Base-by-base conservation (phyloP, 2,888 invertebrate species). In the Lasioglossum lativentre region DNA sequence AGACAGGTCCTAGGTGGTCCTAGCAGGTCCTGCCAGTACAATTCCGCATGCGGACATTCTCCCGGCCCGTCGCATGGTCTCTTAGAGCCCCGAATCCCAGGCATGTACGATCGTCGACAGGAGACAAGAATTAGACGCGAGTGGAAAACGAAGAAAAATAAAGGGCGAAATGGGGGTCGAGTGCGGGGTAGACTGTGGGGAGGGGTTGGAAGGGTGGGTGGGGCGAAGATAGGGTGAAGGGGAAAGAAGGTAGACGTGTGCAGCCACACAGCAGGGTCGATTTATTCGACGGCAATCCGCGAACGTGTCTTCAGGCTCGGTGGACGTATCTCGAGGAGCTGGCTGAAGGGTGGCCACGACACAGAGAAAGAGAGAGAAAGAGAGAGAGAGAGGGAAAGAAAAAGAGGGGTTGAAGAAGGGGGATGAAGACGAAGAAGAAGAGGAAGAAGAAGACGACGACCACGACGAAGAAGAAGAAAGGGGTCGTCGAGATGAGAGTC, bases 241-340 rank as follows among this genome's bases (percentile, higher is more conserved):
- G 34, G 59, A 59, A 72, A 76, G 72, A 10, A 34, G 68, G 47
- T 70, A 42, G 75, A 63, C 72, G 74, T 47, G 85, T 52, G 87
- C 56, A 76, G 45, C 75, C 77, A 10, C 45, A 80, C 78, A 56
- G 87, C 38, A 45, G 75, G 30, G 75, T 71, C 78, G 70, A 74
- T 78, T 72, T 66, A 83, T 89, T 86, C 86, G 87, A 79, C 75
- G 47, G 71, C 71, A 81, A 82, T 83, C 70, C 83, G 71, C 82
- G 83, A 87, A 89, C 85, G 85, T 87, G 86, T 86, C 81, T 71
- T 71, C 66, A 45, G 68, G 76, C 81, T 73, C 77, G 81, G 80
- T 80, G 77, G 87, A 89, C 87, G 78, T 88, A 82, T 85, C 80
- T 85, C 71, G 82, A 85, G 79, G 75, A 90, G 78, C 19, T 73